A percentile compares a stretch with the other conserved stretches of the same genome.
These are phyloP conservation scores for Nesogale talazaci DNA, from an alignment of 2,113 vertebrate species.

Conservation along the genomic window DNA sequence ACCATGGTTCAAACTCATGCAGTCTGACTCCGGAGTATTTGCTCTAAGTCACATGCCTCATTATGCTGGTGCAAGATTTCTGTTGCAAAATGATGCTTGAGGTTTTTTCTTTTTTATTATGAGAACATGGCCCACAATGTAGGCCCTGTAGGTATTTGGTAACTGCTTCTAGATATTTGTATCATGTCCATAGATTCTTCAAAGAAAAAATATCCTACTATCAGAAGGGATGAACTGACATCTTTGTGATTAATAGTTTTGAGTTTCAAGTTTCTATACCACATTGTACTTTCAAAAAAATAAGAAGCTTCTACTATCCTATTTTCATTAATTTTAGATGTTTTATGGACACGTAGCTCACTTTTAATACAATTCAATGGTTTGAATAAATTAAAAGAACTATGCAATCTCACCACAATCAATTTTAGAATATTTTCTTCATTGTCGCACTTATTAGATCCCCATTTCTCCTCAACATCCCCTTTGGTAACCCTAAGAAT, in stretches of 20 bases:
- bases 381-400: too few species aligned
- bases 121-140: neutral
- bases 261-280: neutral
- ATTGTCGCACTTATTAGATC: too few species aligned
- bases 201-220: neutral
- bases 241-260: constrained; percentile 20
- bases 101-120: constrained; percentile 15
- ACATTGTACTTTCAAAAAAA: neutral
- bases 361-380: too few species aligned
- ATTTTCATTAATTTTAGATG: neutral
- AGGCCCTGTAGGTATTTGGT: neutral
- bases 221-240: neutral
- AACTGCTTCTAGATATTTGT: constrained; percentile 28
- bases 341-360: neutral
- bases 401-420: too few species aligned
- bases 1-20: neutral
- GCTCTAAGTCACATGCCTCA: neutral
- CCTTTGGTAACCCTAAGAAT: too few species aligned
- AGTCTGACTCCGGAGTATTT: neutral
- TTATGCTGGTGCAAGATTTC: neutral
- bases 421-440: too few species aligned
- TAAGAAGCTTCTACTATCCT: neutral
- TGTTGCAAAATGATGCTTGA: neutral
- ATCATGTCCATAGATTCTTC: constrained; percentile 11
- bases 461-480: too few species aligned